Evolutionary conservation across 2,888 invertebrate genomes (phyloP).

Genomic region (Andrena flavipes): DNA sequence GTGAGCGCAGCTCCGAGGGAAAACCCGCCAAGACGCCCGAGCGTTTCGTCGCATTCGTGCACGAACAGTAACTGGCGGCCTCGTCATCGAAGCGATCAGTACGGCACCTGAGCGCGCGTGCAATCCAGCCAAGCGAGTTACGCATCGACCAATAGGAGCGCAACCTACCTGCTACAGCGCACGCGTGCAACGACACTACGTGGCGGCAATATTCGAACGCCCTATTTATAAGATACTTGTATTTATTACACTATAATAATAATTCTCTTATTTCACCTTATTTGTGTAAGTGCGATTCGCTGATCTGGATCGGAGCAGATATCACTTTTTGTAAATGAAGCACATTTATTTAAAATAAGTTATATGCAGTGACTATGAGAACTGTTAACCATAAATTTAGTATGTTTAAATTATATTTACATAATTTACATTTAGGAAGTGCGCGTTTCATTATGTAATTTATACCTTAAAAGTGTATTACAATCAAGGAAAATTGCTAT

Average conservation of each 20-base stretch:
- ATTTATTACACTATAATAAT: neutral
- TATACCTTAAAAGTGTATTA: too few species aligned
- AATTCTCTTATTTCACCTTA: neutral
- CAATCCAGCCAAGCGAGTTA: conserved; percentile 30
- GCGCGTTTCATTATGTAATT: too few species aligned
- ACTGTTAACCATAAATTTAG: too few species aligned
- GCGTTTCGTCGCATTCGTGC: conserved; percentile 72
- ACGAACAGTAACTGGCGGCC: conserved; percentile 69
- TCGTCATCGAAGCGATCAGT: conserved; percentile 67
- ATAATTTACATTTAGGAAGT: too few species aligned
- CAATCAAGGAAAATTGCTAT: too few species aligned
- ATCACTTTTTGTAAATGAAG: neutral
- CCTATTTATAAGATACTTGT: neutral
- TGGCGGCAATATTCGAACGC: conserved; percentile 35
- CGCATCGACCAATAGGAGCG: conserved; percentile 35
- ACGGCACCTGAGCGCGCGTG: conserved; percentile 63
- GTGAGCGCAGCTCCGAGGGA: conserved; percentile 68
- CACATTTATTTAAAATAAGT: neutral
- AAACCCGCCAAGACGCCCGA: conserved; percentile 69
- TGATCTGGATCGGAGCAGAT: too few species aligned
- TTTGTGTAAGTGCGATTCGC: neutral
- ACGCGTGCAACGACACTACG: neutral
- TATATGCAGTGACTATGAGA: too few species aligned
- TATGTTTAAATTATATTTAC: too few species aligned
- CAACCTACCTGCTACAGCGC: neutral